These are phyloP conservation scores for Eupithecia subfuscata DNA, from an alignment of 2,888 invertebrate species.

Conservation along the genomic window DNA sequence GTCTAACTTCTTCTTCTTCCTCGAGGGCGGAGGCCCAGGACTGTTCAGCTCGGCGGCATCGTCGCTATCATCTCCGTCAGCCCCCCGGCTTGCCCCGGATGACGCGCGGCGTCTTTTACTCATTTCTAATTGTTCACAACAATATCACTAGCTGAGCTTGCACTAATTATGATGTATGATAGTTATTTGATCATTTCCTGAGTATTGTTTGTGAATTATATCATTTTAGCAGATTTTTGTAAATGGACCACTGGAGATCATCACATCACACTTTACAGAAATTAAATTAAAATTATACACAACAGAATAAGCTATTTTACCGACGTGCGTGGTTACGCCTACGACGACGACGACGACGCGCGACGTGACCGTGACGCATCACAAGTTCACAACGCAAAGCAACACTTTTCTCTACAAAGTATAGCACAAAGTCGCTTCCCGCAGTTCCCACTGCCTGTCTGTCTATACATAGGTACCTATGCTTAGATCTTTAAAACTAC, in stretches of 20 bases:
- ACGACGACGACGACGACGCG: no score
- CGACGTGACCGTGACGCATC: no score
- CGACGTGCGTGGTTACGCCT: background rate
- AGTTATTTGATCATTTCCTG: background rate
- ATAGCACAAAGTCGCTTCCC: no score
- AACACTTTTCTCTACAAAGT: no score
- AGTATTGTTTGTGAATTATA: background rate
- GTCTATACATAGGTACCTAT: no score
- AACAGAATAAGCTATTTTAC: background rate
- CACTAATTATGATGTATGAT: background rate
- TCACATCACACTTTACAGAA: background rate
- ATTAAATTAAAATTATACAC: no score
- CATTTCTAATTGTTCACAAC: conserved; percentile 69
- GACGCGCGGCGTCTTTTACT: conserved; percentile 93
- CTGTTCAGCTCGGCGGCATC: conserved; percentile 81
- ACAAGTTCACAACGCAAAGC: no score
- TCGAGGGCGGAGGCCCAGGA: conserved; percentile 77
- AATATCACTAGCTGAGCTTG: background rate
- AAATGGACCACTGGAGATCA: background rate
- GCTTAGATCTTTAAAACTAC: no score
- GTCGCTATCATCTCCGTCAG: conserved; percentile 88
- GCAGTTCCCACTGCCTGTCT: no score
- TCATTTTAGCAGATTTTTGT: background rate
- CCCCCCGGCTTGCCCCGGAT: conserved; percentile 90
- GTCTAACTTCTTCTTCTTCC: conserved; percentile 89